phyloP scores from a whole-genome alignment of 2,113 vertebrate species.

The human region DNA sequence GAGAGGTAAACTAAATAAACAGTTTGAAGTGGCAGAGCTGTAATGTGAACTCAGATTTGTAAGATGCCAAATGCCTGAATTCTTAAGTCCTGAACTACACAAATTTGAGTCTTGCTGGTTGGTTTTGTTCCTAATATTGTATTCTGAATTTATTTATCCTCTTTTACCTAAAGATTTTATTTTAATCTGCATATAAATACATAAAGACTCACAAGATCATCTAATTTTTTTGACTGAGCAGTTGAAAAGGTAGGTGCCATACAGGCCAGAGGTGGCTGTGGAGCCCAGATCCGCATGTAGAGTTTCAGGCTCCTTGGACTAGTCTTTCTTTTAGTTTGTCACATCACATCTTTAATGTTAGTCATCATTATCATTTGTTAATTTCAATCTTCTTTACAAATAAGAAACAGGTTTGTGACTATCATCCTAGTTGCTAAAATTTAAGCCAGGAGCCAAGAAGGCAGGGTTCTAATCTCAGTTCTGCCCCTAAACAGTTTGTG shows the following conservation, averaged over 20 bases:
- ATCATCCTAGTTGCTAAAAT: background rate
- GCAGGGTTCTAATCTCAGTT: background rate
- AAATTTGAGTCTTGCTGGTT: background rate
- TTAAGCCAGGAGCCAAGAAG: background rate
- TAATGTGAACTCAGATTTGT: background rate
- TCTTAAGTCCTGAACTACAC: background rate
- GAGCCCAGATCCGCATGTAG: background rate
- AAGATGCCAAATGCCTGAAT: background rate
- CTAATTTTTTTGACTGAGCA: background rate
- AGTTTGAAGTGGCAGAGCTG: background rate
- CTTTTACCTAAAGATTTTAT: background rate
- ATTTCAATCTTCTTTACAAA: background rate
- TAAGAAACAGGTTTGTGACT: background rate
- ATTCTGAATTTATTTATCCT: background rate
- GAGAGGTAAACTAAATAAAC: background rate
- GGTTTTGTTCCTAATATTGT: background rate
- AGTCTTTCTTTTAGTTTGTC: background rate
- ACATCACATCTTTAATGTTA: background rate
- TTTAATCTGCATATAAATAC: background rate
- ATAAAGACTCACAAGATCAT: background rate
- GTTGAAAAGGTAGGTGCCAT: background rate
- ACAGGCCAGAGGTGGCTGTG: rapidly evolving
- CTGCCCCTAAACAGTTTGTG: background rate
- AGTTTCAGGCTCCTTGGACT: background rate
- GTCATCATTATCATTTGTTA: background rate